Evolutionary conservation across 2,888 invertebrate species (phyloP), one percentile per base, ranked within the genome.

Genomic region (Cyaniris semiargus): DNA sequence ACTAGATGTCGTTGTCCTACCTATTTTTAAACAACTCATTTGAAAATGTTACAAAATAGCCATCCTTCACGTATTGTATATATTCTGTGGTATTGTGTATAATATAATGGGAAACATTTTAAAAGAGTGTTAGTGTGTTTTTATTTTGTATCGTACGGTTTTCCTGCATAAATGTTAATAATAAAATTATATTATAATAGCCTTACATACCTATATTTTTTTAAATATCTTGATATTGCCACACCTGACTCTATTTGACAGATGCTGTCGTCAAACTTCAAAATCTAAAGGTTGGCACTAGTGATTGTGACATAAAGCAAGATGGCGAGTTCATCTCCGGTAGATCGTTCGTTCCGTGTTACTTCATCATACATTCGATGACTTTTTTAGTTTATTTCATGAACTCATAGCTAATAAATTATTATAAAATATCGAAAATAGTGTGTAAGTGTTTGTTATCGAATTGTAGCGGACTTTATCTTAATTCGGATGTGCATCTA

Each of bases 321-420:
- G 93, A 94, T 94, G 94, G 94, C 94, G 94, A 90, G 90, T 91
- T 92, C 91, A 90, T 93, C 94, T 93, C 90, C 87, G 90, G 87
- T 93, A 90, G 90, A 90, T 92, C 86, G 91, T 88, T 88, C 89
- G 89, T 84, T 85, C 89, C 88, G 91, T 88, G 89, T 88, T 90
- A 90, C 86, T 90, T 91, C 87, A 86, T 80, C 80, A 81, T 85
- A 86, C 87, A 86, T 88, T 88, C 88, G 84, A 88, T 90, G 88
- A 88, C 86, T 90, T 88, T 88, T 90, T 87, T 85, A 89, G 86
- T 85, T 86, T 88, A 88, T 87, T 88, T 89, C 78, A 89, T 88
- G 86, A 84, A 85, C 82, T 86, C 85, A 82, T 83, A 81, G 84
- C 84, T 85, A 80, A 83, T 84, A 86, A 84, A 85, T 84, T 86